Evolutionary conservation across 1,140 invertebrate genomes (phyloP), one percentile per base, ranked within the genome.

Genomic region (Sesamia nonagrioides): DNA sequence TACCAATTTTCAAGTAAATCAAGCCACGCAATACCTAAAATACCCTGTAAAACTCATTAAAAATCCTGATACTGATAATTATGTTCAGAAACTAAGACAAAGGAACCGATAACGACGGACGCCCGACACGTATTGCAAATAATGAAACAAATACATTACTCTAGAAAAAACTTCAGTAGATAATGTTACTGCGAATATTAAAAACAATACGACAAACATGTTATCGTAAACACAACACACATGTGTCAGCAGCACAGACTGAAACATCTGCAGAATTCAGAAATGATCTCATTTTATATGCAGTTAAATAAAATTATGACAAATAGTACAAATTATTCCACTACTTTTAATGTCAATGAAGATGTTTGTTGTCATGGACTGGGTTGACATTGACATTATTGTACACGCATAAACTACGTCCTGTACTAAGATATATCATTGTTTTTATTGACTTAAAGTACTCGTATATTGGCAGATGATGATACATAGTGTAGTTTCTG

Each of bases 271-370:
- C 54, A 58, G 21, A 27, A 58, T 58, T 58, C 54, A 58, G 54
- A 27, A 58, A 58, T 58, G 54, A 58, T 33, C 54, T 58, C 54
- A 58, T 58, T 27, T 27, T 15, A 50, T 21, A 58, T 21, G 54
- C 54, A 58, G 54, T 27, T 21, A 2, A 33, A 15, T 58, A 33
- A 58, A 54, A 58, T 50, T 13, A 50, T 13, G 45, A 1, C 27
- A 27, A 50, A n/a, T 15, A n/a, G 4, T 50, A 50, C 45, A 45
- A 45, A 45, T 45, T 11, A 50, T 50, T n/a, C 13, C 45, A 50
- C 2, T 50, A 11, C 42, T 40, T 2, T 45, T 45, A 11, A 13
- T 1, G 27, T 27, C 27, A 27, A 27, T n/a, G n/a, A 27, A 27
- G 27, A n/a, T 15, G 45, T 50, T 50, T 50, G 45, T 50, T 3